Percentiles rank a stretch among this genome's conserved stretches.
These are phyloP conservation scores for Eurytoma adleriae DNA, from an alignment of 2,888 invertebrate genomes.

Conservation along the genomic window DNA sequence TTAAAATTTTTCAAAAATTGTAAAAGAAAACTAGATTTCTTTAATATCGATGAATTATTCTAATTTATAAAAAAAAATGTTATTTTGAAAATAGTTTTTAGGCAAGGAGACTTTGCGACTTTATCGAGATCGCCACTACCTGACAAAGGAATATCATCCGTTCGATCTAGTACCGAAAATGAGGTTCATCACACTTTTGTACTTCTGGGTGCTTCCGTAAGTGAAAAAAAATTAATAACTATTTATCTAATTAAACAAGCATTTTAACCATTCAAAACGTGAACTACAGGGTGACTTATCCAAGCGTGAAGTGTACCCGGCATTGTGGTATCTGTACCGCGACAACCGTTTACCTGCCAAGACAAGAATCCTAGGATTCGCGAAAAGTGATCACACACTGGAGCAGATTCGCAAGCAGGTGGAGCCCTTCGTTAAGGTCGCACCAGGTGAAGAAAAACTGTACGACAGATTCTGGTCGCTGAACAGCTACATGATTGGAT, in stretches of 20 bases:
- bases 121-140: no score
- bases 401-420: neutral
- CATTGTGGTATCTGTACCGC: conserved; percentile 45
- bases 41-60: no score
- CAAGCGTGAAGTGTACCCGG: conserved; percentile 42
- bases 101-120: no score
- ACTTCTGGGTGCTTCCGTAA: conserved; percentile 47
- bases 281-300: conserved; percentile 44
- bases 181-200: conserved; percentile 15
- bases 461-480: conserved; percentile 48
- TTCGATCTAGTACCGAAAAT: neutral
- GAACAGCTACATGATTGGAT: conserved; percentile 6
- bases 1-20: no score
- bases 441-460: neutral
- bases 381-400: neutral
- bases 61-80: no score
- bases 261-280: no score
- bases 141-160: no score
- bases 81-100: no score
- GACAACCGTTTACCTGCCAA: conserved; percentile 12
- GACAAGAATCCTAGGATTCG: conserved; percentile 22
- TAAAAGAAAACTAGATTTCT: no score
- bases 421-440: conserved; percentile 11
- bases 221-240: no score
- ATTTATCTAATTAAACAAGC: no score